Evolutionary conservation across 2,113 vertebrate genomes (phyloP).

Genomic region (Xyrauchen texanus): DNA sequence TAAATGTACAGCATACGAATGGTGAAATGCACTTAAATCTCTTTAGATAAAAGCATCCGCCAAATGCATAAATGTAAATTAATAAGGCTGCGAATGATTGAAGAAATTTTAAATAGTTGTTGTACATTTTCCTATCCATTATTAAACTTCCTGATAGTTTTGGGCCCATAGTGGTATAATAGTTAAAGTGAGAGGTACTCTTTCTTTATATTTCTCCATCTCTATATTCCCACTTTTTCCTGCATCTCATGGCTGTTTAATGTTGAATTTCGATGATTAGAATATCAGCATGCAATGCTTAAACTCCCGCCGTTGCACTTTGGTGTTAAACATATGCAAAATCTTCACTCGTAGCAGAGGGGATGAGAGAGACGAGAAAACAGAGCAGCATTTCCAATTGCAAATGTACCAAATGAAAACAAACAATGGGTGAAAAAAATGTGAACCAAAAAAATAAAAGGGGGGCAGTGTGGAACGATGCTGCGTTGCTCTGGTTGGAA

Average conservation of each 20-base stretch:
- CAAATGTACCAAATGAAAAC: conserved; percentile 61
- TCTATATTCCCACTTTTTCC: background rate
- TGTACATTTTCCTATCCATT: background rate
- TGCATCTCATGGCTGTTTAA: background rate
- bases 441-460: conserved; percentile 60
- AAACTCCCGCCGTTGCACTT: conserved; percentile 42
- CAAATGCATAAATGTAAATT: background rate
- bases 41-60: background rate
- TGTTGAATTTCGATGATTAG: conserved; percentile 56
- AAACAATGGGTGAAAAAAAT: conserved; percentile 58
- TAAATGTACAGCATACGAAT: no score
- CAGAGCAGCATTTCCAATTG: conserved; percentile 64
- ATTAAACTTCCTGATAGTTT: background rate
- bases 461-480: conserved; percentile 58
- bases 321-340: conserved; percentile 64
- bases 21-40: no score
- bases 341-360: conserved; percentile 50
- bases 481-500: conserved; percentile 63
- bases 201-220: background rate
- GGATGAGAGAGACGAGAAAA: conserved; percentile 10
- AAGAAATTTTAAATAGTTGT: background rate
- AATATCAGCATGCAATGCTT: conserved; percentile 61
- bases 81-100: background rate
- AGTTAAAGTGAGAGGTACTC: background rate
- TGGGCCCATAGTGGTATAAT: background rate